Base-by-base conservation (phyloP, 2,888 invertebrate species). In the Acheta domesticus region DNA sequence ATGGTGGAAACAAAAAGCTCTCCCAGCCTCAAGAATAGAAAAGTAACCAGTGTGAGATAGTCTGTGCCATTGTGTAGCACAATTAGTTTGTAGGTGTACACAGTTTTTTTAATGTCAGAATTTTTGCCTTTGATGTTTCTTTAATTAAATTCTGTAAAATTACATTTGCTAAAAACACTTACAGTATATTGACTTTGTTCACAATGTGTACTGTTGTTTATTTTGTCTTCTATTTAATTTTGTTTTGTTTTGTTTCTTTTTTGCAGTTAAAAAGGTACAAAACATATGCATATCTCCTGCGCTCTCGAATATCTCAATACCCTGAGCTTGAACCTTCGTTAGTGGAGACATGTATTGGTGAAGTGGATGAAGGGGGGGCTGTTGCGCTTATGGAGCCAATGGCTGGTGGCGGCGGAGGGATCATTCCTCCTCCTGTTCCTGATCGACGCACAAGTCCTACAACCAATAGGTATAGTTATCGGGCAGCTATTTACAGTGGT, bases 251-350 rank as follows among this genome's bases (percentile, higher is more conserved):
- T 23, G 19, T 3, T 2, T 50, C 3, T 62, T n/a, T 19, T 62
- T 62, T 62, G 0, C 87, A 95, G 95, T 88, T 95, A 84, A 94
- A 94, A 88, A 90, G 95, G 85, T 95, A 95, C 88, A 93, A 93
- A 86, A 93, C 94, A 80, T 95, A 95, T 88, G 92, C 92, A 83
- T 91, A 92, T 87, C 91, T 93, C 85, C 89, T 95, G 86, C 91
- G 92, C 80, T 91, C 92, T 83, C 92, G 93, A 83, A 89, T 94
- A 85, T 88, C 90, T 23, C 86, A 86, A 82, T 90, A 89, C 83
- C 88, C 89, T 12, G 81, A 82, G 20, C 75, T 80, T 19, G 76
- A 79, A 50, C 76, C 89, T 74, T 89, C 89, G 79, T 84, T 90
- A 83, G 88, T 88, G 78, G 91, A 91, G 81, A 90, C 88, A 84